These are phyloP conservation scores for Xylota segnis DNA, from an alignment of 2,888 invertebrate species.

Conservation along the genomic window DNA sequence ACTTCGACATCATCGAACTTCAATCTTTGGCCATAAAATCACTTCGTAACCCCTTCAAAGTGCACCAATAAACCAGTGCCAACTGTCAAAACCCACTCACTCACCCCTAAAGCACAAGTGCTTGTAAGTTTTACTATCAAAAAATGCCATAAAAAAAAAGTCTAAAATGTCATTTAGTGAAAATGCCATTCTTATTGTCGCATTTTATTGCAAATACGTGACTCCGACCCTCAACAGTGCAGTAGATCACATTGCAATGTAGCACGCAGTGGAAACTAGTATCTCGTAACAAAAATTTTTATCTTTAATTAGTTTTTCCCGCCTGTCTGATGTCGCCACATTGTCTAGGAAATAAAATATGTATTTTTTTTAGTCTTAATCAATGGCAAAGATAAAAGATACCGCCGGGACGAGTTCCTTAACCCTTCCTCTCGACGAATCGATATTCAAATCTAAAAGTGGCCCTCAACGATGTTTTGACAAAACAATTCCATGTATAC, in stretches of 20 bases:
- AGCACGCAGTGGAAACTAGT: constrained; percentile 12
- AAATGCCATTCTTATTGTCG: constrained; percentile 21
- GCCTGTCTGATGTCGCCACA: constrained; percentile 34
- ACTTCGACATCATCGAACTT: constrained; percentile 3
- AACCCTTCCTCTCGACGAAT: constrained; percentile 36
- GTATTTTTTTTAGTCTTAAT: background rate
- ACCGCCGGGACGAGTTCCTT: constrained; percentile 24
- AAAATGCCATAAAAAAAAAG: constrained; percentile 24
- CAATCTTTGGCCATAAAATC: constrained; percentile 5
- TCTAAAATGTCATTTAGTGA: constrained; percentile 31
- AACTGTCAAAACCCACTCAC: background rate
- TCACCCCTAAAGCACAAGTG: background rate
- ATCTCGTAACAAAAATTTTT: constrained; percentile 12
- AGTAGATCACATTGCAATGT: constrained; percentile 33
- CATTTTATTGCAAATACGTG: constrained; percentile 63
- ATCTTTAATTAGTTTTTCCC: constrained; percentile 24
- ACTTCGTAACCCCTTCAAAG: constrained; percentile 1
- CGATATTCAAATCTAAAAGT: constrained; percentile 55
- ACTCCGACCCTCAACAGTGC: constrained; percentile 10
- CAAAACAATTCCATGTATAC: constrained; percentile 45
- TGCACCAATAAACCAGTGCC: constrained; percentile 5
- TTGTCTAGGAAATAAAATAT: constrained; percentile 41
- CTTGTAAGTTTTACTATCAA: background rate
- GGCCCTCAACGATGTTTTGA: constrained; percentile 40
- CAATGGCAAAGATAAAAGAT: background rate